Percentiles rank a stretch among this genome's conserved stretches.
phyloP scores from a whole-genome alignment of 1,140 invertebrate species.

The Caenorhabditis brenneri region DNA sequence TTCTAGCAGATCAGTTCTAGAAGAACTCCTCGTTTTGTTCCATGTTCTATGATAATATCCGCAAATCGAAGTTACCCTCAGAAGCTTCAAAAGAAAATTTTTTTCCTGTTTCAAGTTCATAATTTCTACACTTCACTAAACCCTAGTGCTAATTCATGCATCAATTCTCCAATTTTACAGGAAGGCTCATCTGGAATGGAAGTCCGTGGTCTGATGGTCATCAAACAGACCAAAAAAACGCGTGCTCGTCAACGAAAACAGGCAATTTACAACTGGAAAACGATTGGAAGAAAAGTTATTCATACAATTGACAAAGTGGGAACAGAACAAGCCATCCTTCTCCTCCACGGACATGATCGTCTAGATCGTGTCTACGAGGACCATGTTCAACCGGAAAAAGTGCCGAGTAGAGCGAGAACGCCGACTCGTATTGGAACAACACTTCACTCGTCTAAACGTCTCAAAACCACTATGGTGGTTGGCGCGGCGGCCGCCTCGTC shows the following conservation, averaged over 20 bases:
- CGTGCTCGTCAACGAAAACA: slow-evolving; percentile 92
- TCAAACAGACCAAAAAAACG: slow-evolving; percentile 94
- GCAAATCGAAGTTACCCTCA: no score
- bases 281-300: slow-evolving; percentile 73
- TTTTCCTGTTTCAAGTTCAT: no score
- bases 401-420: not conserved
- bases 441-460: not conserved
- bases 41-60: no score
- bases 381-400: slow-evolving; percentile 7
- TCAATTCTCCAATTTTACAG: no score
- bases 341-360: slow-evolving; percentile 57
- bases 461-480: slow-evolving; percentile 3
- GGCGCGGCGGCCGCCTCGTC: not conserved
- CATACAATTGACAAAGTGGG: slow-evolving; percentile 58
- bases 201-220: slow-evolving; percentile 88
- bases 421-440: slow-evolving; percentile 15
- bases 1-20: no score
- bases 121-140: no score
- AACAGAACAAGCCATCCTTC: slow-evolving; percentile 50
- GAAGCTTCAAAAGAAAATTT: no score
- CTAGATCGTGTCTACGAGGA: slow-evolving; percentile 2
- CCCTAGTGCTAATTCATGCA: no score
- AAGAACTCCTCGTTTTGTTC: no score
- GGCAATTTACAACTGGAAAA: slow-evolving; percentile 93
- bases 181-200: slow-evolving; percentile 73